These are phyloP conservation scores for Sterna hirundo DNA, from an alignment of 2,113 vertebrate species.

Conservation along the genomic window DNA sequence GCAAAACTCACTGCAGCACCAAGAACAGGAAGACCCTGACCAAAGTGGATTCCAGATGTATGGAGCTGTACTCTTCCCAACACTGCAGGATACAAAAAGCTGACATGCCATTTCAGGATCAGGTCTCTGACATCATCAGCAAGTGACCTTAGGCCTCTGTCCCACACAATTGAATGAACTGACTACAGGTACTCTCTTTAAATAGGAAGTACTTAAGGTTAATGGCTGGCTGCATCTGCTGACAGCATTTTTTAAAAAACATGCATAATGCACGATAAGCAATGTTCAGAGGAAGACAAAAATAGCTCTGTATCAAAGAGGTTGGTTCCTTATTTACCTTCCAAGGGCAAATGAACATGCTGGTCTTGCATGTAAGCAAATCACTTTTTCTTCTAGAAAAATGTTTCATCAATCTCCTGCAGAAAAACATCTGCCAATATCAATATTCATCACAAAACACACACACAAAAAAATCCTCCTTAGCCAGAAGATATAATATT, in stretches of 20 bases:
- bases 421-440: slow-evolving; percentile 52
- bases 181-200: slow-evolving; percentile 14
- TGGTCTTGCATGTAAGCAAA: slow-evolving; percentile 59
- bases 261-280: slow-evolving; percentile 45
- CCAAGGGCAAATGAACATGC: slow-evolving; percentile 64
- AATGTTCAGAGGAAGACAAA: slow-evolving; percentile 65
- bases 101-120: neutral
- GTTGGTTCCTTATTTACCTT: slow-evolving; percentile 59
- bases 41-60: neutral
- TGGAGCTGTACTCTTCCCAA: neutral
- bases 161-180: neutral
- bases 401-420: slow-evolving; percentile 24
- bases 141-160: neutral
- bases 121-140: slow-evolving; percentile 2
- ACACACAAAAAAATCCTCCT: neutral
- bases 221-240: slow-evolving; percentile 33
- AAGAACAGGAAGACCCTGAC: neutral
- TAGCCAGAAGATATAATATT: neutral
- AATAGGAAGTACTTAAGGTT: slow-evolving; percentile 20
- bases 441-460: neutral
- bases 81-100: neutral
- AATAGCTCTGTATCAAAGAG: slow-evolving; percentile 62
- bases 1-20: neutral
- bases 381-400: slow-evolving; percentile 30
- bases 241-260: neutral